These are phyloP conservation scores for Cariama cristata DNA, from an alignment of 2,113 vertebrate species.

Conservation along the genomic window DNA sequence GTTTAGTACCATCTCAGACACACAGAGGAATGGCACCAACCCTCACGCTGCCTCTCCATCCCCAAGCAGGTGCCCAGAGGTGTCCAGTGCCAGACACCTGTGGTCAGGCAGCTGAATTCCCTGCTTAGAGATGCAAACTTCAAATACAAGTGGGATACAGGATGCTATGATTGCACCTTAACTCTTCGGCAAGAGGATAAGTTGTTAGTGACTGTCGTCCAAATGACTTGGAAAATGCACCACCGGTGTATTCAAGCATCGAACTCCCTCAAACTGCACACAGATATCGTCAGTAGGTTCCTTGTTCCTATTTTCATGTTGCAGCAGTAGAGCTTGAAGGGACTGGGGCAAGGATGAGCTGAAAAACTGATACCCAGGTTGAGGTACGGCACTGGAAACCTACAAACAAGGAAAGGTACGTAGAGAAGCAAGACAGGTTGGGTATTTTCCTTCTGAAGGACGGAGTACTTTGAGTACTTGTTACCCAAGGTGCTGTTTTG, in stretches of 20 bases:
- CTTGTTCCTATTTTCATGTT: neutral
- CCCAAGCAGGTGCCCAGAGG: neutral
- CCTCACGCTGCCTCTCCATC: neutral
- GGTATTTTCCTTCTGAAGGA: neutral
- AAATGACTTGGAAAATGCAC: neutral
- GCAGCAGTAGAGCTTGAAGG: neutral
- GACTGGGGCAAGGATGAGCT: neutral
- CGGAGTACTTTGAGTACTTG: neutral
- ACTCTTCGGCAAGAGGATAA: neutral
- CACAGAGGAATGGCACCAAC: neutral
- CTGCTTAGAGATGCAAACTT: neutral
- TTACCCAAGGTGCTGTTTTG: neutral
- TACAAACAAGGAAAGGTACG: neutral
- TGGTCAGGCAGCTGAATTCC: neutral
- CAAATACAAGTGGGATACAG: neutral
- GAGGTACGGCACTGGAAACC: neutral
- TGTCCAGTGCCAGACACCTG: neutral
- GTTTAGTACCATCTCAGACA: neutral
- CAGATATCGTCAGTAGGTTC: neutral
- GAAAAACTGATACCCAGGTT: neutral
- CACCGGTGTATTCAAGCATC: neutral
- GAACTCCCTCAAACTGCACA: neutral
- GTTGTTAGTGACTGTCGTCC: neutral
- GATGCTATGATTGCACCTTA: neutral
- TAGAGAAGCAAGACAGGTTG: neutral